phyloP scores from a whole-genome alignment of 2,113 vertebrate species.

The Carassius auratus region DNA sequence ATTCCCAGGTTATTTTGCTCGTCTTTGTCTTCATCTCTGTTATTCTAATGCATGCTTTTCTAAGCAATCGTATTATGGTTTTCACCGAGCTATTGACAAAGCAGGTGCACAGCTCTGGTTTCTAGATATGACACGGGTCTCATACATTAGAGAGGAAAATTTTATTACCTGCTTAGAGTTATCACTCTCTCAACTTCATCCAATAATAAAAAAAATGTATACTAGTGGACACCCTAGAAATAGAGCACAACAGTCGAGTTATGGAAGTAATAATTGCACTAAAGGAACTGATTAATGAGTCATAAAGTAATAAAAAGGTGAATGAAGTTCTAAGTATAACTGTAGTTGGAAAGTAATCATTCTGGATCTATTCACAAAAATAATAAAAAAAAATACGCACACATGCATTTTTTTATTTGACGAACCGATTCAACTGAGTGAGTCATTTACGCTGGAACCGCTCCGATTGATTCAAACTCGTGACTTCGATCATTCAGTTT shows the following conservation, averaged over 20 bases:
- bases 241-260: background rate
- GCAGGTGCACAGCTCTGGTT: background rate
- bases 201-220: background rate
- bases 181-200: conserved; percentile 5
- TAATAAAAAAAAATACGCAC: no score
- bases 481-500: no score
- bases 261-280: no score
- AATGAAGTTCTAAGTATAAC: no score
- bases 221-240: background rate
- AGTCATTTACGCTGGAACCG: no score
- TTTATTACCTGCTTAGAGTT: background rate
- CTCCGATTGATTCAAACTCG: no score
- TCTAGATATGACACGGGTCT: background rate
- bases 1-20: background rate
- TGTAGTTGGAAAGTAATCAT: no score
- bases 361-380: no score
- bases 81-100: background rate
- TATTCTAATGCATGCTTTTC: background rate
- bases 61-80: background rate
- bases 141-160: background rate
- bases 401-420: no score
- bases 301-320: no score
- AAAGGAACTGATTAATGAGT: no score
- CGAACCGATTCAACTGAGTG: no score
- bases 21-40: background rate